phyloP scores from a whole-genome alignment of 1,140 invertebrate genomes.

The Micrasema longulum region DNA sequence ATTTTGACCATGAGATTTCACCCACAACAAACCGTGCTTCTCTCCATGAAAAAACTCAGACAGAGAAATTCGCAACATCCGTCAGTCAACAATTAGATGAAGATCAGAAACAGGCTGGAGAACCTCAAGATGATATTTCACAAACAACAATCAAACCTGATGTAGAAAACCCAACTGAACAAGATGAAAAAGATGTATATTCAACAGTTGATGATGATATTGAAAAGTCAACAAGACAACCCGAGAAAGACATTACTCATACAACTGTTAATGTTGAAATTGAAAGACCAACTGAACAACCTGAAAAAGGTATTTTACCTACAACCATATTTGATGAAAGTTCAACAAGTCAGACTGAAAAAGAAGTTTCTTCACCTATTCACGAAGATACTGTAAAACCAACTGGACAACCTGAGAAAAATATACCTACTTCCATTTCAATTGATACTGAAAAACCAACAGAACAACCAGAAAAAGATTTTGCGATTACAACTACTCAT shows the following conservation, averaged over 20 bases:
- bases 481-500: no score
- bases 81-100: no score
- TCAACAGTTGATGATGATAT: neutral
- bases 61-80: no score
- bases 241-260: neutral
- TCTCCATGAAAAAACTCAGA: no score
- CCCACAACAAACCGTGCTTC: no score
- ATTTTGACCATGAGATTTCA: no score
- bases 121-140: no score
- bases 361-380: neutral
- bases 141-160: neutral
- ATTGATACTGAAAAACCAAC: slow-evolving; percentile 2
- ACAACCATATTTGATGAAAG: no score
- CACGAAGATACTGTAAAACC: slow-evolving; percentile 8
- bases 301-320: slow-evolving; percentile 7
- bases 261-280: neutral
- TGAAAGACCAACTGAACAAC: slow-evolving; percentile 1
- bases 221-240: no score
- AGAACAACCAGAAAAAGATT: slow-evolving; percentile 4
- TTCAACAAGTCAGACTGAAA: no score
- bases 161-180: neutral
- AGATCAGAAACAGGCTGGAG: no score
- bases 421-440: neutral
- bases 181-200: slow-evolving; percentile 3
- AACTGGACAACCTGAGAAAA: slow-evolving; percentile 23